A percentile compares a stretch with the other conserved stretches of the same genome.
Conservation (phyloP, 2,113 vertebrate species). For the Salvelinus fontinalis region DNA sequence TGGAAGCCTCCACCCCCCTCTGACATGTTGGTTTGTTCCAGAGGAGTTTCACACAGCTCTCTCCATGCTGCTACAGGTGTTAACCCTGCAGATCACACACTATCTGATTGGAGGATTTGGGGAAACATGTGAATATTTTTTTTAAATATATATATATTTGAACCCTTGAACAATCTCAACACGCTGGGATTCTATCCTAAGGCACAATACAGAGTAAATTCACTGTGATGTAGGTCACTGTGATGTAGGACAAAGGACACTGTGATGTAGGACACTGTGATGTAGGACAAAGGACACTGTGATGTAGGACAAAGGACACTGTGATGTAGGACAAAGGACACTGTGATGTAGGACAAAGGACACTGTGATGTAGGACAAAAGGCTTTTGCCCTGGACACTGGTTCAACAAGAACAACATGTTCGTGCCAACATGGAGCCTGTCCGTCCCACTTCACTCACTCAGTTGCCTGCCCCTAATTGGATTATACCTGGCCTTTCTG, state of each 20-base stretch:
- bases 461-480: too few species aligned
- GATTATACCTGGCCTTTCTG: too few species aligned
- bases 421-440: slow-evolving; percentile 11
- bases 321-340: background rate
- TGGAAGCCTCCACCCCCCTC: slow-evolving; percentile 1
- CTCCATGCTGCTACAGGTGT: background rate
- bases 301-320: too few species aligned
- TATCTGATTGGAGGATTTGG: background rate
- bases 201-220: background rate
- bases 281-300: background rate
- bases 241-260: background rate
- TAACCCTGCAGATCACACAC: background rate
- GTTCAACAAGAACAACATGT: background rate
- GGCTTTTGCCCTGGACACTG: too few species aligned
- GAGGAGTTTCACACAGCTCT: background rate
- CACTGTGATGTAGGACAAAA: too few species aligned
- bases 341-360: too few species aligned
- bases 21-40: slow-evolving; percentile 13
- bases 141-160: background rate
- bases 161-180: background rate
- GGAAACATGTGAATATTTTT: background rate
- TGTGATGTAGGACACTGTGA: background rate
- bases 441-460: too few species aligned
- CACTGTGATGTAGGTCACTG: background rate
- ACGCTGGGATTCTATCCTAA: background rate